Percentiles rank a stretch among this genome's conserved stretches.
Evolutionary conservation across 2,888 invertebrate genomes (phyloP).

Genomic region (Lamellibrachia satsuma): DNA sequence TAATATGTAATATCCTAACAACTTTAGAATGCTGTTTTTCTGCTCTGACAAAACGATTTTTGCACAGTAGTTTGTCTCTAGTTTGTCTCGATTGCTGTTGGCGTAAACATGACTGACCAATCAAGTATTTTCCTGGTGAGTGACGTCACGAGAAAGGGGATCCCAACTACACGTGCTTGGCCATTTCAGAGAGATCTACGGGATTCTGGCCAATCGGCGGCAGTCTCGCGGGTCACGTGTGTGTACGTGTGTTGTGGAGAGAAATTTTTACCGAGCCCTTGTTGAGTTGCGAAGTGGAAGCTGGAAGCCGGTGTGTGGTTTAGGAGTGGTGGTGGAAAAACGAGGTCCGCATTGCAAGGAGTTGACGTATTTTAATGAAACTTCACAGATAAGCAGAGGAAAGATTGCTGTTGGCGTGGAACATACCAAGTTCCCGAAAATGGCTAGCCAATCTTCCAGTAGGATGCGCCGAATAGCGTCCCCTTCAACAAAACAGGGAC

Average conservation of each 20-base stretch:
- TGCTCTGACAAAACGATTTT: not conserved
- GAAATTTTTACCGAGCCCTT: conserved; percentile 4
- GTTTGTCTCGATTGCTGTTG: not conserved
- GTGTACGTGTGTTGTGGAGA: conserved; percentile 12
- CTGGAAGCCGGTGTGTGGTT: not conserved
- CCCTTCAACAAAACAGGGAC: conserved; percentile 35
- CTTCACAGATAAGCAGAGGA: not conserved
- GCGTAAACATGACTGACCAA: conserved; percentile 12
- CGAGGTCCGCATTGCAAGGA: not conserved
- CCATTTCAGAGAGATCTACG: not conserved
- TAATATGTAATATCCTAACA: not conserved
- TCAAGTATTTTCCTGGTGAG: not conserved
- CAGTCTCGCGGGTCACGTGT: not conserved
- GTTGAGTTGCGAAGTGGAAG: conserved; percentile 2
- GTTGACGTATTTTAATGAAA: not conserved
- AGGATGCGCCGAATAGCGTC: conserved; percentile 34
- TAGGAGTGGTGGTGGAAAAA: not conserved
- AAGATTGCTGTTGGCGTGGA: conserved; percentile 17
- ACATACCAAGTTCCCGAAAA: conserved; percentile 18
- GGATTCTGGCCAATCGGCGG: not conserved
- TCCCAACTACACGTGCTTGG: conserved; percentile 17
- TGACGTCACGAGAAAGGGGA: not conserved
- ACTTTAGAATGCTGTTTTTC: not conserved
- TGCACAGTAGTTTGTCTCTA: not conserved
- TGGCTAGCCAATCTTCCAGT: conserved; percentile 29